A percentile compares a stretch with the other conserved stretches of the same genome.
Conservation (phyloP, 2,888 invertebrate genomes). For the Mesochorus sp. region DNA sequence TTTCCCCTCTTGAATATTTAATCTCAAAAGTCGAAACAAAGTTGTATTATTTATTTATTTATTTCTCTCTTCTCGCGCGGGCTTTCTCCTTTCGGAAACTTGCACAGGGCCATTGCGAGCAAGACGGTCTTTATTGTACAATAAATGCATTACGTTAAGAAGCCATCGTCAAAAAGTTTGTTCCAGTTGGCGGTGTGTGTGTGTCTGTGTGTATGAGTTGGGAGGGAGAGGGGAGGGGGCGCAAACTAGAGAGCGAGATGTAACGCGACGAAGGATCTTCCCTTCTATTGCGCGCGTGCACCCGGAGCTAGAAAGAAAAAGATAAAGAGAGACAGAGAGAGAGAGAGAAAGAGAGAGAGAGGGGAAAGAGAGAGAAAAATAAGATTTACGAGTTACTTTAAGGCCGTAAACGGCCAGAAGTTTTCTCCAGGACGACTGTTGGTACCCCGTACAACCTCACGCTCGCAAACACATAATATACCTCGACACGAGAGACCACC, state of each 20-base stretch:
- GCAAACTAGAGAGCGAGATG: constrained; percentile 34
- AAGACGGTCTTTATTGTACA: constrained; percentile 71
- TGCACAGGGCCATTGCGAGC: too few species aligned
- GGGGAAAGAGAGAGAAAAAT: constrained; percentile 69
- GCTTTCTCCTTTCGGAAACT: constrained; percentile 24
- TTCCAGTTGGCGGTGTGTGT: constrained; percentile 71
- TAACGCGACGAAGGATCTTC: constrained; percentile 34
- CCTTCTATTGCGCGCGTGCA: not conserved
- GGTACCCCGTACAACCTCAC: constrained; percentile 53
- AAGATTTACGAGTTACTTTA: constrained; percentile 80
- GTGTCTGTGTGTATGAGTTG: too few species aligned
- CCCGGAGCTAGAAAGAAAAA: not conserved
- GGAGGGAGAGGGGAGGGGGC: too few species aligned
- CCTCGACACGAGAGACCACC: constrained; percentile 48
- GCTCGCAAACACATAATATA: constrained; percentile 57
- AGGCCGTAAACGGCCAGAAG: constrained; percentile 76
- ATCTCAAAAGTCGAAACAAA: too few species aligned
- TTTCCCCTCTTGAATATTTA: too few species aligned
- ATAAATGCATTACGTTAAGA: constrained; percentile 76
- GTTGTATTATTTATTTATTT: too few species aligned
- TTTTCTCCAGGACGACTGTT: constrained; percentile 75
- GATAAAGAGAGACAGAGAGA: not conserved
- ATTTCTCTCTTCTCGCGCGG: too few species aligned
- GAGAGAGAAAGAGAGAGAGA: not conserved
- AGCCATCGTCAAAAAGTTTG: constrained; percentile 75